Percentiles rank a stretch among this genome's conserved stretches.
phyloP scores from a whole-genome alignment of 1,140 invertebrate genomes.

The Ceratosolen solmsi region DNA sequence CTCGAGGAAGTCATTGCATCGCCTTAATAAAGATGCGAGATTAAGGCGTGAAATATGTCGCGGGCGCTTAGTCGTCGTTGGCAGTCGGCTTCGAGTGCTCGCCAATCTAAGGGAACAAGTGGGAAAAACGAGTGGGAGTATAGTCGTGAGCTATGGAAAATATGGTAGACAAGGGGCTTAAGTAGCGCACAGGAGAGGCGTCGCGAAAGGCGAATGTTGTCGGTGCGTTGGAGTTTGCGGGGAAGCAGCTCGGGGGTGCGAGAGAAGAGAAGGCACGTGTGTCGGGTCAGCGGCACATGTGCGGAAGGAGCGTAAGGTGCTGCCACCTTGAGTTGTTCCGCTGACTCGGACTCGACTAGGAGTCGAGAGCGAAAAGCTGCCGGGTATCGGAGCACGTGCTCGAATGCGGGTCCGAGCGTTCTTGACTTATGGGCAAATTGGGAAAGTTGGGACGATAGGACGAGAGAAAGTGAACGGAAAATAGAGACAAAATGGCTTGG shows the following conservation, averaged over 20 bases:
- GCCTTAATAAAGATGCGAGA: too few species aligned
- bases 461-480: background rate
- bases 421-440: background rate
- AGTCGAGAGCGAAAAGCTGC: too few species aligned
- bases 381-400: too few species aligned
- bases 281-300: background rate
- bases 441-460: background rate
- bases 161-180: background rate
- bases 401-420: too few species aligned
- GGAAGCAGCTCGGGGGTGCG: too few species aligned
- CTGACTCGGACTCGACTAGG: background rate
- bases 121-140: too few species aligned
- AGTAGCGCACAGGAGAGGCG: background rate
- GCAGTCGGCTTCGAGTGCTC: too few species aligned
- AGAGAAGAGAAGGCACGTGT: background rate
- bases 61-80: too few species aligned
- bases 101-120: too few species aligned
- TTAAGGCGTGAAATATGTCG: too few species aligned
- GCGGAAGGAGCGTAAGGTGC: background rate
- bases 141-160: background rate
- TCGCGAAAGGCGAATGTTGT: background rate
- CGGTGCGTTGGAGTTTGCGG: too few species aligned
- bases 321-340: slow-evolving; percentile 1
- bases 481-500: background rate
- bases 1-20: too few species aligned